These are phyloP conservation scores for Latrodectus elegans DNA, from an alignment of 2,888 invertebrate genomes.

Conservation along the genomic window DNA sequence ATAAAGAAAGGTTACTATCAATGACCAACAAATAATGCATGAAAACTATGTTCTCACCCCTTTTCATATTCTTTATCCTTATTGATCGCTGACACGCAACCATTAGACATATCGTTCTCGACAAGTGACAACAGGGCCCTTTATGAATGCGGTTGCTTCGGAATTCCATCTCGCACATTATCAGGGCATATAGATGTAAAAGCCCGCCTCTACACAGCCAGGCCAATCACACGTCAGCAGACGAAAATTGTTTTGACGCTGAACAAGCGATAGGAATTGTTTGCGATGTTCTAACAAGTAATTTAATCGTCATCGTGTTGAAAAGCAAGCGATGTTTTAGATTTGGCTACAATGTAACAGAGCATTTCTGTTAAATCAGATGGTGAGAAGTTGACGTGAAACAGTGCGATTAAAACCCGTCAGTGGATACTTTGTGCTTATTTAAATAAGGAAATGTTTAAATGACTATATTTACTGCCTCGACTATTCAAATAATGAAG, in stretches of 20 bases:
- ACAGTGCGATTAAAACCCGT: too few species aligned
- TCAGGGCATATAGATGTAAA: slow-evolving; percentile 18
- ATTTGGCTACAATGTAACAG: background rate
- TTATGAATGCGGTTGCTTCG: slow-evolving; percentile 57
- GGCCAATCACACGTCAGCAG: slow-evolving; percentile 20
- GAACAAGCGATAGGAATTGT: slow-evolving; percentile 24
- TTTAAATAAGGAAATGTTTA: too few species aligned
- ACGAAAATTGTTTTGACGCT: slow-evolving; percentile 24
- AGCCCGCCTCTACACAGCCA: background rate
- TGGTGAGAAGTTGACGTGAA: too few species aligned
- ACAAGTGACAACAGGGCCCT: slow-evolving; percentile 54
- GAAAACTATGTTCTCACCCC: slow-evolving; percentile 4
- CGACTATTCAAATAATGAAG: too few species aligned
- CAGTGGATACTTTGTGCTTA: too few species aligned
- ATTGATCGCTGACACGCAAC: slow-evolving; percentile 43
- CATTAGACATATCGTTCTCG: slow-evolving; percentile 50
- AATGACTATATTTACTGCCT: too few species aligned
- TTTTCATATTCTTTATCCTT: slow-evolving; percentile 23
- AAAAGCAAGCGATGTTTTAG: background rate
- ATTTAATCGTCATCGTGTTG: slow-evolving; percentile 32
- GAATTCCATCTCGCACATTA: slow-evolving; percentile 33
- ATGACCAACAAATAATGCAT: too few species aligned
- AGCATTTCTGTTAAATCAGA: background rate
- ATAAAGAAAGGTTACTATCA: too few species aligned
- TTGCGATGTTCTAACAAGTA: slow-evolving; percentile 21